Percentiles rank a stretch among this genome's conserved stretches.
Evolutionary conservation across 2,797 vertebrate genomes (phyloP).

Genomic region (Hoplostethus atlanticus): DNA sequence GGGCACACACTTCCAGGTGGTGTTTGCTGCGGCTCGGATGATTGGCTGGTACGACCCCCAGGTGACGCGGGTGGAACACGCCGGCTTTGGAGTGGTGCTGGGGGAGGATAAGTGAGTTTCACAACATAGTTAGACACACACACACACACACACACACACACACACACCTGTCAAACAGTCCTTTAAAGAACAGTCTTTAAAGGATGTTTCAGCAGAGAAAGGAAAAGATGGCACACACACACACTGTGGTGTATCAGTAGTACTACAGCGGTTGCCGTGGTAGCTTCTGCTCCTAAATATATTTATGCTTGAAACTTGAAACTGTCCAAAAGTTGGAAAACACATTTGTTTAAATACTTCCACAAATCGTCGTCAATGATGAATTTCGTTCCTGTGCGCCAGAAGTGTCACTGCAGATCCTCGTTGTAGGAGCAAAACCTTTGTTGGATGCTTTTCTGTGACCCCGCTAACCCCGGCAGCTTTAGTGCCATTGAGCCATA

Average conservation of each 20-base stretch:
- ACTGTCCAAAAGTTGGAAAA: too few relatives aligned
- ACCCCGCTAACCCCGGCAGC: too few relatives aligned
- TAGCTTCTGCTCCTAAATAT: neutral
- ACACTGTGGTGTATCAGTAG: too few relatives aligned
- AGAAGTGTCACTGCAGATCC: too few relatives aligned
- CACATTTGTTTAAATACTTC: too few relatives aligned
- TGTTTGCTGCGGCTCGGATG: slow-evolving; percentile 92
- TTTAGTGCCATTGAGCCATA: too few relatives aligned
- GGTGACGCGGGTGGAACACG: slow-evolving; percentile 91
- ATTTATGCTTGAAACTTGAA: neutral
- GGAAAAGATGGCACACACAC: neutral
- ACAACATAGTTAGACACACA: neutral
- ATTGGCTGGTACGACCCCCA: slow-evolving; percentile 95
- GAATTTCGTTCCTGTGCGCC: too few relatives aligned
- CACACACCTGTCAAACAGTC: neutral
- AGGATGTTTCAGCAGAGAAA: too few relatives aligned
- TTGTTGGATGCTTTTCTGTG: too few relatives aligned
- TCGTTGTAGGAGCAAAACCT: too few relatives aligned
- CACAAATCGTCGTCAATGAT: too few relatives aligned
- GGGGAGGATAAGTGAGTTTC: slow-evolving; percentile 78
- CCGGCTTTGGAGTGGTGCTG: slow-evolving; percentile 95
- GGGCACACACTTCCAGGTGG: slow-evolving; percentile 91
- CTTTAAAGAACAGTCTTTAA: too few relatives aligned
- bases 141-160: neutral
- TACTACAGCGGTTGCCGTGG: neutral